Conservation (phyloP, 2,888 invertebrate genomes). For the Lasioglossum figueresi region DNA sequence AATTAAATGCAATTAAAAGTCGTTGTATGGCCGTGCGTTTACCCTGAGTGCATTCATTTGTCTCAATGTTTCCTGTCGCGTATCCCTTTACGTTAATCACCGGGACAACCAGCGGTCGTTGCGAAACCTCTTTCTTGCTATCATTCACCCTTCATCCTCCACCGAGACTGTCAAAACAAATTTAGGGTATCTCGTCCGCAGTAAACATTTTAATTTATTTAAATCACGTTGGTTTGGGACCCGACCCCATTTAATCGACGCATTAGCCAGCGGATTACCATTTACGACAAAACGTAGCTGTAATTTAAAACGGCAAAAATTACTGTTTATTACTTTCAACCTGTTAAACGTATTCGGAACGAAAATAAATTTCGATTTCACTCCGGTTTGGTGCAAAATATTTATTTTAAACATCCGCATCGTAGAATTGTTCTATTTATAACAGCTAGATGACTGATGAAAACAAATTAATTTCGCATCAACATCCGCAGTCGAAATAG, state of each 20-base stretch:
- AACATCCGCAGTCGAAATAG: no score
- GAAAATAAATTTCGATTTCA: no score
- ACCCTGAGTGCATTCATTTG: background rate
- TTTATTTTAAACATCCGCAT: no score
- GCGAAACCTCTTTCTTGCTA: background rate
- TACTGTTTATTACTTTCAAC: no score
- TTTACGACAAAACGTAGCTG: no score
- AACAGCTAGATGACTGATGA: no score
- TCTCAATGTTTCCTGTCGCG: conserved; percentile 18
- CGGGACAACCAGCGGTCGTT: background rate
- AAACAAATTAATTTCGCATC: no score
- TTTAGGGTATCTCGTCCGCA: background rate
- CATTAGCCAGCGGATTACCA: background rate
- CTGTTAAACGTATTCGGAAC: no score
- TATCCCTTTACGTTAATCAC: conserved; percentile 12
- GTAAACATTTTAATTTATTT: background rate
- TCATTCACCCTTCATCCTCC: background rate
- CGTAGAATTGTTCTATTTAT: no score
- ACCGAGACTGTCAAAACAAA: background rate
- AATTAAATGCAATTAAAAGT: conserved; percentile 9
- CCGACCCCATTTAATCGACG: background rate
- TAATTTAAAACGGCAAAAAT: background rate
- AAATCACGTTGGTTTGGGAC: background rate
- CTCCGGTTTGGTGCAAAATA: no score
- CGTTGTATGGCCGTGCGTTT: background rate